Conservation (phyloP, 2,797 vertebrate species). For the Epinephelus awoara region DNA sequence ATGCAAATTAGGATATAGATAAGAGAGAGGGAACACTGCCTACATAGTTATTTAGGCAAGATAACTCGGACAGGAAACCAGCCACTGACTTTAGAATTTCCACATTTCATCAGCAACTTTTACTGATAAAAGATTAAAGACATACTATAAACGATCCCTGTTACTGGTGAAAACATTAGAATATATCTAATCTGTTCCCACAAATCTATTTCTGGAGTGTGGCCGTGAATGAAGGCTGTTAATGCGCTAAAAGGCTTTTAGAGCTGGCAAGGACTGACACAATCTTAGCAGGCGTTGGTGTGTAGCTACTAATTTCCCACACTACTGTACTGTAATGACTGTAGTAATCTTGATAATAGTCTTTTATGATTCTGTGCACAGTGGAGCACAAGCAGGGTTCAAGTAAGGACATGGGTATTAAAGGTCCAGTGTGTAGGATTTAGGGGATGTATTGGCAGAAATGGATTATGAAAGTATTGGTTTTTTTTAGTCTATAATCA, state of each 20-base stretch:
- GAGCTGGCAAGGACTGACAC: constrained; percentile 8
- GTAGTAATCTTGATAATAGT: constrained; percentile 5
- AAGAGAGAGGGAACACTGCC: constrained; percentile 5
- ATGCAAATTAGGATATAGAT: constrained; percentile 57
- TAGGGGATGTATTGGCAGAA: no score
- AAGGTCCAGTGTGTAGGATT: no score
- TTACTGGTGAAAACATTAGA: background rate
- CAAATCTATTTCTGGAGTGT: constrained; percentile 5
- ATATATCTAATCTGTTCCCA: constrained; percentile 8
- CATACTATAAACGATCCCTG: background rate
- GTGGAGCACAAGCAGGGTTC: constrained; percentile 27
- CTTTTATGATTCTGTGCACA: constrained; percentile 9
- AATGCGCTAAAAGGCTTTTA: constrained; percentile 27
- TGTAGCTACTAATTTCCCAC: constrained; percentile 16
- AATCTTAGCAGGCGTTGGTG: constrained; percentile 1
- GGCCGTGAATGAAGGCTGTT: constrained; percentile 6
- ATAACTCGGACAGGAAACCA: constrained; percentile 11
- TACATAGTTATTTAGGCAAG: constrained; percentile 8
- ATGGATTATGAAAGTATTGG: no score
- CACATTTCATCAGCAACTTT: background rate
- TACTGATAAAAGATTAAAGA: constrained; percentile 1
- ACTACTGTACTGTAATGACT: constrained; percentile 21
- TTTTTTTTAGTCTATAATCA: no score
- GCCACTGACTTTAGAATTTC: constrained; percentile 1
- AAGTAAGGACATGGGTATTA: constrained; percentile 24